A percentile compares a stretch with the other conserved stretches of the same genome.
Conservation (phyloP, 1,140 invertebrate species). For the Eupristina koningsbergeri region DNA sequence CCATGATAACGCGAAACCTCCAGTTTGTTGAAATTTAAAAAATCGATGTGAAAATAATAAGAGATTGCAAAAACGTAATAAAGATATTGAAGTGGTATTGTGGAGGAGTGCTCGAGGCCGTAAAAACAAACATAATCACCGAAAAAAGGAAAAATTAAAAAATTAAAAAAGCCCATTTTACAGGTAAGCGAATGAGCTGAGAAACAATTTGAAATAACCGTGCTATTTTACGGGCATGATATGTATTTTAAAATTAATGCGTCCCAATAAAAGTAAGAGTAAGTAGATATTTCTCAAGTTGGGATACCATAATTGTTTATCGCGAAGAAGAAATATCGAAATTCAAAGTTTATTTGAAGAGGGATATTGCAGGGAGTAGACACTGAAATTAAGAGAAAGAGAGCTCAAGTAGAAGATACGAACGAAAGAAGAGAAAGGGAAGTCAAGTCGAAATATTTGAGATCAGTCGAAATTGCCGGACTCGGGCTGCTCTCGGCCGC, state of each 20-base stretch:
- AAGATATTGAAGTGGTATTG: too few relatives aligned
- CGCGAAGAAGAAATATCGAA: slow-evolving; percentile 17
- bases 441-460: slow-evolving; percentile 24
- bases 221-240: not conserved
- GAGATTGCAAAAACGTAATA: too few relatives aligned
- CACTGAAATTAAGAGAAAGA: not conserved
- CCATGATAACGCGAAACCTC: too few relatives aligned
- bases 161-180: not conserved
- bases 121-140: too few relatives aligned
- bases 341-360: slow-evolving; percentile 22
- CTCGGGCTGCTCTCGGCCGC: not conserved
- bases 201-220: slow-evolving; percentile 13
- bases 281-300: slow-evolving; percentile 1
- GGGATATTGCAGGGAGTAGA: not conserved
- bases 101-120: too few relatives aligned
- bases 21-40: too few relatives aligned
- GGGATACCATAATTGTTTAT: slow-evolving; percentile 20
- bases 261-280: slow-evolving; percentile 2
- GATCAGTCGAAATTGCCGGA: slow-evolving; percentile 4
- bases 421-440: not conserved
- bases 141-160: not conserved
- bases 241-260: slow-evolving; percentile 7
- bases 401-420: slow-evolving; percentile 3
- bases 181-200: slow-evolving; percentile 8
- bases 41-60: too few relatives aligned